Conservation (phyloP, 2,113 vertebrate genomes). For the Anser cygnoides region DNA sequence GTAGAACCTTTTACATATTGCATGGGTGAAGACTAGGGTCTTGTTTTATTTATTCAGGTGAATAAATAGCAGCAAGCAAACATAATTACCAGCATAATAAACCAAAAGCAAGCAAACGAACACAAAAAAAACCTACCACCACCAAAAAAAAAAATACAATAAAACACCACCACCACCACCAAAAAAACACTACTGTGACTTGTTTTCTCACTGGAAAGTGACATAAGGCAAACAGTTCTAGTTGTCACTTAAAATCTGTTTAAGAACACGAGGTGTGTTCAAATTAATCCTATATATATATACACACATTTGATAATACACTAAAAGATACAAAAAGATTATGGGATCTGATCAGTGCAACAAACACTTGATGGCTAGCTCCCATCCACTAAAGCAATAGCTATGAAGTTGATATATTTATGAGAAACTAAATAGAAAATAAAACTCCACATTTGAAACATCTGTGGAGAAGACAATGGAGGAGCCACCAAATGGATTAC, state of each 20-base stretch:
- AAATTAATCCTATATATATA: not conserved
- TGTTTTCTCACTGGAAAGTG: not conserved
- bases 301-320: not conserved
- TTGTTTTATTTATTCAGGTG: not conserved
- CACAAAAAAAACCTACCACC: no score
- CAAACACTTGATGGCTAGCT: not conserved
- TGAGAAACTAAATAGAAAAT: not conserved
- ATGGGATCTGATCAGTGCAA: not conserved
- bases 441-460: not conserved
- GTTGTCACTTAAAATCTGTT: not conserved
- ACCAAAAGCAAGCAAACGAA: not conserved
- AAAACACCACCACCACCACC: no score
- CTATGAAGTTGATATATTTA: not conserved
- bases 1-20: not conserved
- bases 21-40: not conserved
- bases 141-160: no score
- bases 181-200: not conserved
- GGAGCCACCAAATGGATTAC: not conserved
- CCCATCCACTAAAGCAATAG: not conserved
- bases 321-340: not conserved
- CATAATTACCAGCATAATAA: not conserved
- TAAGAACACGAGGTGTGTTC: not conserved
- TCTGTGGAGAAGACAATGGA: not conserved
- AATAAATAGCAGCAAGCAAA: not conserved
- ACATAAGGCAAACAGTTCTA: not conserved